Percentiles rank a stretch among this genome's conserved stretches.
Evolutionary conservation across 2,113 vertebrate species (phyloP).

Genomic region (Mustela lutreola): DNA sequence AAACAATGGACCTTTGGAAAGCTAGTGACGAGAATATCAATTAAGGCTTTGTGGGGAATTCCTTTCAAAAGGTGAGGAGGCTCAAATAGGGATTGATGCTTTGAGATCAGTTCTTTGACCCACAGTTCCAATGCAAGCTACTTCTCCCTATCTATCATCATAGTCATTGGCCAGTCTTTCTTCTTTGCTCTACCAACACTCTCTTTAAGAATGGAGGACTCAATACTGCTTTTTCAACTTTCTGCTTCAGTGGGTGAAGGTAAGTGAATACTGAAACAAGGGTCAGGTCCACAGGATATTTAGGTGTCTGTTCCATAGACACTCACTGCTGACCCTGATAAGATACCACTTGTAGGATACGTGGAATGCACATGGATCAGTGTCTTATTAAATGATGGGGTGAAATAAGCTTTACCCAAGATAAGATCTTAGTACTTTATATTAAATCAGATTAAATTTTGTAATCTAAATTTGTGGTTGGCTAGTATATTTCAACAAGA

Average conservation of each 20-base stretch:
- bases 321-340: background rate
- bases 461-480: slow-evolving; percentile 37
- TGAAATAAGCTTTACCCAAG: slow-evolving; percentile 60
- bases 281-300: background rate
- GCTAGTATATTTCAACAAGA: slow-evolving; percentile 43
- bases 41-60: background rate
- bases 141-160: background rate
- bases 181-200: background rate
- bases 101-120: slow-evolving; percentile 35
- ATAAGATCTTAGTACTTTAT: slow-evolving; percentile 43
- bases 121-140: background rate
- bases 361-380: background rate
- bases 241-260: background rate
- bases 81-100: background rate
- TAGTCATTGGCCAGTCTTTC: background rate
- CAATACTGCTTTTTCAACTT: slow-evolving; percentile 16
- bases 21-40: background rate
- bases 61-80: slow-evolving; percentile 41
- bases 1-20: background rate
- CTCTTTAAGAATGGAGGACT: slow-evolving; percentile 29
- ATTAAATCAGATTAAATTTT: slow-evolving; percentile 62
- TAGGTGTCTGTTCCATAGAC: background rate
- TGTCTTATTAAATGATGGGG: slow-evolving; percentile 15
- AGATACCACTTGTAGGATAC: background rate
- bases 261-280: background rate